These are phyloP conservation scores for Thaleichthys pacificus DNA, from an alignment of 2,797 vertebrate genomes.

Conservation along the genomic window DNA sequence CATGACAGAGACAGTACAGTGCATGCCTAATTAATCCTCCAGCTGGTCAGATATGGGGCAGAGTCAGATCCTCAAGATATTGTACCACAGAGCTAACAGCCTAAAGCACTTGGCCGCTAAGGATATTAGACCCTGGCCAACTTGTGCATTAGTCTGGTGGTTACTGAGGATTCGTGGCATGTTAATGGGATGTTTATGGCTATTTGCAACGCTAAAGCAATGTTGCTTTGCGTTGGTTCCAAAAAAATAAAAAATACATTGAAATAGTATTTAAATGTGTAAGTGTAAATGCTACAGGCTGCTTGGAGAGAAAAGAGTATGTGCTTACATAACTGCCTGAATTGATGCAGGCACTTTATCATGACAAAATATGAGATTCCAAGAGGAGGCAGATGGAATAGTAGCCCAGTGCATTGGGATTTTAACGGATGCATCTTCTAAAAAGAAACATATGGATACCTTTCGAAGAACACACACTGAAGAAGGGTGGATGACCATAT, in stretches of 20 bases:
- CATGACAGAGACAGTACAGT: conserved; percentile 32
- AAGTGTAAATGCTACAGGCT: too few relatives aligned
- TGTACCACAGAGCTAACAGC: not conserved
- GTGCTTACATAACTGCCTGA: conserved; percentile 13
- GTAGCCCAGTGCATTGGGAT: conserved; percentile 29
- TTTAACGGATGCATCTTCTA: conserved; percentile 43
- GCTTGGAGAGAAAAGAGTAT: not conserved
- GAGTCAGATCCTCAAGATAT: conserved; percentile 1
- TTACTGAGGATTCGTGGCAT: not conserved
- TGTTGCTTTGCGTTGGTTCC: not conserved
- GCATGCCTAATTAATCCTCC: conserved; percentile 36
- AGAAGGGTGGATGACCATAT: conserved; percentile 36
- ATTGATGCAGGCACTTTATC: conserved; percentile 23
- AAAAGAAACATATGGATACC: conserved; percentile 44
- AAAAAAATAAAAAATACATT: not conserved
- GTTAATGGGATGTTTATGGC: not conserved
- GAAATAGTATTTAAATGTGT: not conserved
- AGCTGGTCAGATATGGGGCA: conserved; percentile 38
- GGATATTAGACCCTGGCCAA: not conserved
- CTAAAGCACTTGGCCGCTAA: not conserved
- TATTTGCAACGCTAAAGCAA: not conserved
- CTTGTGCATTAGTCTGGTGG: not conserved
- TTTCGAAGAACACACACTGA: conserved; percentile 26
- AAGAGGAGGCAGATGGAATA: conserved; percentile 41
- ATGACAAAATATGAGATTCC: conserved; percentile 28